Evolutionary conservation across 1,140 invertebrate genomes (phyloP).

Genomic region (Bombus waltoni): DNA sequence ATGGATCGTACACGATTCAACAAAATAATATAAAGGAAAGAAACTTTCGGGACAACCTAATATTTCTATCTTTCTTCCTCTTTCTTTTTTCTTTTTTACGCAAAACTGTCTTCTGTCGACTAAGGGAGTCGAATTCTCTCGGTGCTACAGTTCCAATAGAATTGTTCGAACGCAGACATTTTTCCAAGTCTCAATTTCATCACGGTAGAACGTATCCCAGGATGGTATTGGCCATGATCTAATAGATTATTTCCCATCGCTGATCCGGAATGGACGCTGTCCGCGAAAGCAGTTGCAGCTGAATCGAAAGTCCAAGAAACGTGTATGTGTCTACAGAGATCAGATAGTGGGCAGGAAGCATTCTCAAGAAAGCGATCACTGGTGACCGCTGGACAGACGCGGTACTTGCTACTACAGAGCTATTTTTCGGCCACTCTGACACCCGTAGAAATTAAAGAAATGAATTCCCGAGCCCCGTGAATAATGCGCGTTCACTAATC

Average conservation of each 20-base stretch:
- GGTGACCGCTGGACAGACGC: neutral
- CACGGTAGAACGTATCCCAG: neutral
- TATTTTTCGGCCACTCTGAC: neutral
- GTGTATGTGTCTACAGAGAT: neutral
- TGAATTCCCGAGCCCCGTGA: neutral
- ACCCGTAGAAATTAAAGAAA: neutral
- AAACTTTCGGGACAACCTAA: no score
- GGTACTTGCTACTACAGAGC: no score
- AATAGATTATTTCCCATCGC: neutral
- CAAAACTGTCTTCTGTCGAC: fast-evolving
- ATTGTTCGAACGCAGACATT: neutral
- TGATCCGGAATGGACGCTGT: neutral
- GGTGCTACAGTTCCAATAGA: neutral
- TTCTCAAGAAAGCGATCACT: neutral
- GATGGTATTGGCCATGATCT: neutral
- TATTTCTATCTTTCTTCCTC: neutral
- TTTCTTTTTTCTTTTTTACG: neutral
- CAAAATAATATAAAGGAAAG: no score
- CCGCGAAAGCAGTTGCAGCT: neutral
- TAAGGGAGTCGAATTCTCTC: no score
- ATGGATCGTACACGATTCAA: no score
- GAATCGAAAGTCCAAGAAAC: neutral
- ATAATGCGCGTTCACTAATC: neutral
- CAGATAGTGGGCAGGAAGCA: neutral
- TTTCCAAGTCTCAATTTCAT: neutral